phyloP scores from a whole-genome alignment of 2,797 vertebrate genomes.

The Dipus sagitta region DNA sequence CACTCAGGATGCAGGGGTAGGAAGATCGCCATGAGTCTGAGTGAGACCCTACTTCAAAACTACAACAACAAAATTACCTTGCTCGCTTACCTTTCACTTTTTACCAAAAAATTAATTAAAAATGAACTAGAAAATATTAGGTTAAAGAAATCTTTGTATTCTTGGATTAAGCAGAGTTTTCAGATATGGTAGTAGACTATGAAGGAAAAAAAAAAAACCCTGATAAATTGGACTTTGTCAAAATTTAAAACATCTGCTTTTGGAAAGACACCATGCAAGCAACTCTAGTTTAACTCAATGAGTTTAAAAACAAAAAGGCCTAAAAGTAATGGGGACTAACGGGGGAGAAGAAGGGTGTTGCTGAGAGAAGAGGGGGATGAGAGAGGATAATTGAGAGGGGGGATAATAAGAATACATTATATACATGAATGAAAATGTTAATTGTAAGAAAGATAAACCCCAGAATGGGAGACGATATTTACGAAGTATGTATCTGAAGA shows the following conservation, averaged over 20 bases:
- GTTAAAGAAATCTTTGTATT: neutral
- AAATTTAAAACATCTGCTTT: constrained; percentile 29
- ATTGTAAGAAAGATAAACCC: neutral
- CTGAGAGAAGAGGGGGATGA: too few relatives aligned
- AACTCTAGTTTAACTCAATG: too few relatives aligned
- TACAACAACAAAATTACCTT: neutral
- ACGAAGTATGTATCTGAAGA: neutral
- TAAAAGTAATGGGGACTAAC: too few relatives aligned
- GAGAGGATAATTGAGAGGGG: too few relatives aligned
- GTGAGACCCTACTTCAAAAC: too few relatives aligned
- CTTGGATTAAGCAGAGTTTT: neutral
- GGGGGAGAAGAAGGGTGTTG: too few relatives aligned
- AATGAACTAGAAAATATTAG: neutral
- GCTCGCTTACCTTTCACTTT: neutral
- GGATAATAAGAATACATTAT: too few relatives aligned
- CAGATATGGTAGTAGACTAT: neutral
- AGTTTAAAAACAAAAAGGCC: too few relatives aligned
- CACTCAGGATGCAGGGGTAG: too few relatives aligned
- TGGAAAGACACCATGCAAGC: neutral
- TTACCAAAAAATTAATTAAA: neutral
- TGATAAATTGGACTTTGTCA: neutral
- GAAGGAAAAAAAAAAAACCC: neutral
- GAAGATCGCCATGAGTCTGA: too few relatives aligned
- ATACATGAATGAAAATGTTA: neutral
- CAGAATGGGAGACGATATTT: constrained; percentile 21